Percentiles rank a stretch among this genome's conserved stretches.
Conservation (phyloP, 1,140 invertebrate genomes). For the Armadillidium nasatum region DNA sequence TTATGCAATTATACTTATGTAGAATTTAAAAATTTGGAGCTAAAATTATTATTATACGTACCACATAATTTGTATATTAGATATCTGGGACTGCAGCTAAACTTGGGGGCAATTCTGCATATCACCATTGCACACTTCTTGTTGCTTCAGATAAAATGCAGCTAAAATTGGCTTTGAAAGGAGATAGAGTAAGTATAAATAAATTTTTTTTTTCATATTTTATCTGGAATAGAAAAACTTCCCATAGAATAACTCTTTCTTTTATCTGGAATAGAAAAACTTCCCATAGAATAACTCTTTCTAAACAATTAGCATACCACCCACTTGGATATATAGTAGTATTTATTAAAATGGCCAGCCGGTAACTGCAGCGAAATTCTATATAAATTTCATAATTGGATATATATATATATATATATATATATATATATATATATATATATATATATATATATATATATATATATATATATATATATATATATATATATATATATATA, state of each 20-base stretch:
- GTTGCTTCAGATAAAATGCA: slow-evolving; percentile 21
- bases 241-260: background rate
- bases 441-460: slow-evolving; percentile 10
- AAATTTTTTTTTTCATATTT: no score
- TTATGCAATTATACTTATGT: background rate
- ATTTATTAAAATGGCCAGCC: no score
- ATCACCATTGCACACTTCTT: slow-evolving; percentile 29
- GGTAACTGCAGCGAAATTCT: no score
- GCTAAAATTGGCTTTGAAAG: slow-evolving; percentile 25
- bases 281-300: background rate
- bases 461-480: background rate
- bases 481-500: slow-evolving; percentile 19
- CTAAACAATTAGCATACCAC: background rate
- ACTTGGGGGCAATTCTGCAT: slow-evolving; percentile 10
- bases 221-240: background rate
- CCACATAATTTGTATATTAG: background rate
- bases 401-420: no score
- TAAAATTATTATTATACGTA: background rate
- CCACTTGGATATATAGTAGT: background rate
- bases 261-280: background rate
- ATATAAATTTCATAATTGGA: background rate
- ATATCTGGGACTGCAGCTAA: slow-evolving; percentile 26
- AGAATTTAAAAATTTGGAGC: no score
- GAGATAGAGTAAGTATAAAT: slow-evolving; percentile 24
- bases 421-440: slow-evolving; percentile 7